Percentiles rank a stretch among this genome's conserved stretches.
Conservation (phyloP, 2,888 invertebrate species). For the Branchellion lobata region DNA sequence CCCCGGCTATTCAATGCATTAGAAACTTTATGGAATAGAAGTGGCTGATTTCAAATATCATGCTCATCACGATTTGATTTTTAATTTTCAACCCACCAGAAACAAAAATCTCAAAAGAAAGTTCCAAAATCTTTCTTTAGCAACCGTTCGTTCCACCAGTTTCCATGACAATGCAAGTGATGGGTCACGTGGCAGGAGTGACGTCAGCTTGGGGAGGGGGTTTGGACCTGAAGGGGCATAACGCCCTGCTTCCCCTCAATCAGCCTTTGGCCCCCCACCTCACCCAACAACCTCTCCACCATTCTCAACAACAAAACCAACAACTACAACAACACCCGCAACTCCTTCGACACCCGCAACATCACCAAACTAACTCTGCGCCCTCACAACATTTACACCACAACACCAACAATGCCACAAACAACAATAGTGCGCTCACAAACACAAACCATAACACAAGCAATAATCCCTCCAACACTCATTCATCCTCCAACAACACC, state of each 20-base stretch:
- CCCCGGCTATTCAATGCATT: no score
- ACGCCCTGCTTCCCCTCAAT: conserved; percentile 10
- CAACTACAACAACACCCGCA: conserved; percentile 29
- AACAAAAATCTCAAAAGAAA: no score
- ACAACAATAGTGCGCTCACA: neutral
- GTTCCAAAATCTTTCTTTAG: no score
- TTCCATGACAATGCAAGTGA: conserved; percentile 37
- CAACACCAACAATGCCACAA: neutral
- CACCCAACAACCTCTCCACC: conserved; percentile 10
- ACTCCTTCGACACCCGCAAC: neutral
- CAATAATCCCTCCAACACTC: no score
- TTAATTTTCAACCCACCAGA: no score
- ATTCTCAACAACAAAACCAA: conserved; percentile 19
- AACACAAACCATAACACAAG: neutral
- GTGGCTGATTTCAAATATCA: no score
- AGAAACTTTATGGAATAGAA: no score
- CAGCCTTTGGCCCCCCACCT: neutral
- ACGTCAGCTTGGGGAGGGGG: conserved; percentile 34
- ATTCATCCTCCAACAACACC: conserved; percentile 6
- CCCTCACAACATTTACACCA: neutral
- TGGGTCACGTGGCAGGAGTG: conserved; percentile 33
- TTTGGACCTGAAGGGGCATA: conserved; percentile 22
- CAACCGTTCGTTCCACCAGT: no score
- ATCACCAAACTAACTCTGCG: neutral
- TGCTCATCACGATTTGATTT: no score